Base-by-base conservation (phyloP, 2,113 vertebrate species). In the Cynoglossus semilaevis region DNA sequence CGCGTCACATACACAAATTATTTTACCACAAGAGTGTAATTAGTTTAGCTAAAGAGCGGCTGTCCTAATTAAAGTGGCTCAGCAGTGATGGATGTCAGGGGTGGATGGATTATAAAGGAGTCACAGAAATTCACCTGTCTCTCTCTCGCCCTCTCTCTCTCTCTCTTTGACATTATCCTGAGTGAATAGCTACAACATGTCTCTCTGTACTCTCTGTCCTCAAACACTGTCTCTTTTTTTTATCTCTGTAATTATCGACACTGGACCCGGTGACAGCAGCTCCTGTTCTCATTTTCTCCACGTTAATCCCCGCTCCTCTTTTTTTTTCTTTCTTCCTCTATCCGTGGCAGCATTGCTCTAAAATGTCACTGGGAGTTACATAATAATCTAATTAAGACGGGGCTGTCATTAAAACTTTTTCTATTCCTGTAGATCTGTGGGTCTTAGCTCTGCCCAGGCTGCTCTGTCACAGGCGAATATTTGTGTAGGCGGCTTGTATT, bases 311-410 rank as follows among this genome's bases (percentile, higher is more conserved):
- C 42, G 45, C 46, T 29, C 54, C 51, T 54, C 50, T 9, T 59
- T 66, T 15, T 9, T 59, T 66, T 15, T 18, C 55, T 52, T 66
- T 54, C 35, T 46, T 65, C 58, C 60, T 70, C 47, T 41, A 47
- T 58, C 38, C 1, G 5, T 37, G 51, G 56, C 49, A 59, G 58
- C 63, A 76, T 76, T 81, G 67, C 70, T 74, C 59, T 62, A 46
- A 78, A 84, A 74, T 78, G 82, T 61, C 82, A 75, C 48, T 52
- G 18, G n/a, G 58, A 44, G 63, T 85, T 82, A 50, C 70, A 76
- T 80, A 84, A 82, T 58, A 76, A 73, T 84, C 57, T 51, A 80
- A 87, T 80, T 58, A 84, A 81, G 62, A 82, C 71, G 81, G 79
- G 66, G 68, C 61, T n/a, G 22, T 81, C 74, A 86, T 82, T 74